Conservation (phyloP, 2,888 invertebrate genomes). For the Eupithecia tripunctaria region DNA sequence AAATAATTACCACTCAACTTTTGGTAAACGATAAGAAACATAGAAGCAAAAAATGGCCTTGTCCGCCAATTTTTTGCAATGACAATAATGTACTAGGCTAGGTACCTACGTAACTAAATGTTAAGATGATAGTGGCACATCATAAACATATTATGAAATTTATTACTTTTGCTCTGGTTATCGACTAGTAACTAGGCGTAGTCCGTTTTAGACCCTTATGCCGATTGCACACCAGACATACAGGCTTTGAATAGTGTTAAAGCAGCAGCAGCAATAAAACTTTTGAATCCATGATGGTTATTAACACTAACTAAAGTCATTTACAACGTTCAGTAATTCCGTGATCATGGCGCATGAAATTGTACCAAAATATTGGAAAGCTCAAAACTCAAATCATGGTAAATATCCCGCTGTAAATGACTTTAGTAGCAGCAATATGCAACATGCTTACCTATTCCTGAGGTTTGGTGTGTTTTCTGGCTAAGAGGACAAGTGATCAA, state of each 20-base stretch:
- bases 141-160: too few relatives aligned
- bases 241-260: background rate
- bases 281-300: too few relatives aligned
- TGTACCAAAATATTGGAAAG: too few relatives aligned
- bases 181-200: background rate
- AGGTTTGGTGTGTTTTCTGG: background rate
- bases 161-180: background rate
- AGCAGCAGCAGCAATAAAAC: background rate
- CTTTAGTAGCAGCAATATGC: too few relatives aligned
- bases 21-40: background rate
- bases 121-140: too few relatives aligned
- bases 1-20: background rate
- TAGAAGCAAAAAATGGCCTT: background rate
- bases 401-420: too few relatives aligned
- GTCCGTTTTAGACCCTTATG: background rate
- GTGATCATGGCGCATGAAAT: too few relatives aligned
- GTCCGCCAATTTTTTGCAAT: background rate
- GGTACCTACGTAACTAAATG: too few relatives aligned
- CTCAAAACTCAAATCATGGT: too few relatives aligned
- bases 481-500: conserved; percentile 10
- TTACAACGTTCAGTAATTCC: too few relatives aligned
- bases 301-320: too few relatives aligned
- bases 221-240: background rate
- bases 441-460: background rate
- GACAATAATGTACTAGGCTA: too few relatives aligned